These are phyloP conservation scores for Enhydra lutris DNA, from an alignment of 2,113 vertebrate genomes.

Conservation along the genomic window DNA sequence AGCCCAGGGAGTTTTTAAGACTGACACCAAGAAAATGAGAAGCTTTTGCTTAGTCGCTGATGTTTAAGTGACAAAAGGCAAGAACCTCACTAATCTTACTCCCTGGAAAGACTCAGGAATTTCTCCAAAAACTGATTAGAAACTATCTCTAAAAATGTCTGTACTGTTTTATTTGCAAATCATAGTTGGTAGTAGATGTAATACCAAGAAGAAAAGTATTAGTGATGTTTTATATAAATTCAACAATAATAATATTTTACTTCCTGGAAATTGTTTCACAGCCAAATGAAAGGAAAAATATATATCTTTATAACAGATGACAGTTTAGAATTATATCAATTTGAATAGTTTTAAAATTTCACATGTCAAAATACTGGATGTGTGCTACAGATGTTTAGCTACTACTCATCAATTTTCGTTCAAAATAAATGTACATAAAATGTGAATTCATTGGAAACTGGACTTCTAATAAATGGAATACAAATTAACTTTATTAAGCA, in stretches of 20 bases:
- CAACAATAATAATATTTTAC: slow-evolving; percentile 36
- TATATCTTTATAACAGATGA: slow-evolving; percentile 55
- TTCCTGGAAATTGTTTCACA: slow-evolving; percentile 67
- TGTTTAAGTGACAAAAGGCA: slow-evolving; percentile 67
- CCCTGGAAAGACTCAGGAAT: background rate
- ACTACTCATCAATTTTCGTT: slow-evolving; percentile 41
- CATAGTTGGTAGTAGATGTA: background rate
- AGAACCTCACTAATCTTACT: slow-evolving; percentile 36
- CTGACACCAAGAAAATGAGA: slow-evolving; percentile 76
- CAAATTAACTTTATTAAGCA: slow-evolving; percentile 55
- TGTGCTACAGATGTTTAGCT: slow-evolving; percentile 58
- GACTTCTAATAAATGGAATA: slow-evolving; percentile 71
- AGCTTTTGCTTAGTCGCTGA: slow-evolving; percentile 63
- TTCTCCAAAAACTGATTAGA: slow-evolving; percentile 35
- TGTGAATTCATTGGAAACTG: slow-evolving; percentile 64
- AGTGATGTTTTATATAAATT: background rate
- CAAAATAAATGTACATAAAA: slow-evolving; percentile 45
- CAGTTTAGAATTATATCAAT: slow-evolving; percentile 65
- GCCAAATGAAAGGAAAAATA: slow-evolving; percentile 67
- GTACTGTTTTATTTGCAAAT: background rate
- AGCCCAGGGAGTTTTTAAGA: slow-evolving; percentile 57
- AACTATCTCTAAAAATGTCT: slow-evolving; percentile 34
- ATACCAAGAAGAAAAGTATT: background rate
- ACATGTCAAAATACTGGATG: slow-evolving; percentile 53
- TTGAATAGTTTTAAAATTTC: slow-evolving; percentile 64